phyloP scores from a whole-genome alignment of 2,888 invertebrate genomes.

The Nymphalis polychloros region DNA sequence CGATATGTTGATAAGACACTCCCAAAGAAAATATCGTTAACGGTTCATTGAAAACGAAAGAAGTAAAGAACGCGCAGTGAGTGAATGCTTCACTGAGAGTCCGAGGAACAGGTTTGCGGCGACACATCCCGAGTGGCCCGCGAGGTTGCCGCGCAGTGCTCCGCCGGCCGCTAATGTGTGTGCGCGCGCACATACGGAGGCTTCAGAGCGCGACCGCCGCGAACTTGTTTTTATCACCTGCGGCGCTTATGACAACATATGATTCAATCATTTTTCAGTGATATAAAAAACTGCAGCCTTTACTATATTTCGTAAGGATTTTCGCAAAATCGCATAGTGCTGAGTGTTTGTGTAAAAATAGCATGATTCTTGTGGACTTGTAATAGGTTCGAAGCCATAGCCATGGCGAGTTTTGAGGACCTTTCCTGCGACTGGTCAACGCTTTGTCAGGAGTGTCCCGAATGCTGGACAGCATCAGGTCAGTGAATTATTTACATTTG shows the following conservation, averaged over 20 bases:
- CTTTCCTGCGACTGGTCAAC: slow-evolving; percentile 85
- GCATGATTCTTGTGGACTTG: slow-evolving; percentile 58
- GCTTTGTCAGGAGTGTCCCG: slow-evolving; percentile 83
- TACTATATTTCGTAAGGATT: slow-evolving; percentile 32
- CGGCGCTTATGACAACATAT: slow-evolving; percentile 50
- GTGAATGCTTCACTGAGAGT: slow-evolving; percentile 58
- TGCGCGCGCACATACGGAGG: slow-evolving; percentile 62
- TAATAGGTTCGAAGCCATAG: slow-evolving; percentile 53
- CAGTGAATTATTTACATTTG: slow-evolving; percentile 52
- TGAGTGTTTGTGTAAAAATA: slow-evolving; percentile 64
- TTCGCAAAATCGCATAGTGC: slow-evolving; percentile 28
- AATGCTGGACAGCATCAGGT: slow-evolving; percentile 85
- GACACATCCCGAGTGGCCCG: slow-evolving; percentile 67
- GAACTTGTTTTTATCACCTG: slow-evolving; percentile 45
- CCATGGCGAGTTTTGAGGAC: slow-evolving; percentile 85
- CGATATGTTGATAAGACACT: slow-evolving; percentile 67
- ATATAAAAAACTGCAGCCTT: slow-evolving; percentile 20
- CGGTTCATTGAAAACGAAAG: slow-evolving; percentile 80
- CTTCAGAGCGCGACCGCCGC: slow-evolving; percentile 47
- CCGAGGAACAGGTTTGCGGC: slow-evolving; percentile 69
- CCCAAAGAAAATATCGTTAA: slow-evolving; percentile 71
- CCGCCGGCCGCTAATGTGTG: slow-evolving; percentile 66
- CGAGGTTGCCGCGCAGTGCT: slow-evolving; percentile 67
- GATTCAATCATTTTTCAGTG: slow-evolving; percentile 45
- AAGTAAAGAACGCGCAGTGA: slow-evolving; percentile 56